phyloP scores from a whole-genome alignment of 1,140 invertebrate genomes.

The Scaptomyza montana region DNA sequence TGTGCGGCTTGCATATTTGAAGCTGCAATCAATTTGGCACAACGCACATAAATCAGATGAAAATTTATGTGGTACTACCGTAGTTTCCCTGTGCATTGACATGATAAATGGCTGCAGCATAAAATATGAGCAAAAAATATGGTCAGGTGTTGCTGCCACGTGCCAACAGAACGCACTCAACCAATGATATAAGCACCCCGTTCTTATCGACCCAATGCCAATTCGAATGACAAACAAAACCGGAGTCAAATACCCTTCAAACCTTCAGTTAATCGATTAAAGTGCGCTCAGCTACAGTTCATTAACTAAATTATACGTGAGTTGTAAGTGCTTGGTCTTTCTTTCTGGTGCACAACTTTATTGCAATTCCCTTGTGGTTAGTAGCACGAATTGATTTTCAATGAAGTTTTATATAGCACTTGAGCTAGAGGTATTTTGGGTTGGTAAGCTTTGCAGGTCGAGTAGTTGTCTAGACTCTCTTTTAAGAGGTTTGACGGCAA shows the following conservation, averaged over 20 bases:
- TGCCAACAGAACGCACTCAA: conserved; percentile 41
- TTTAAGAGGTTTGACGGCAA: conserved; percentile 27
- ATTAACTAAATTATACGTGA: conserved; percentile 49
- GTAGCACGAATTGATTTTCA: conserved; percentile 50
- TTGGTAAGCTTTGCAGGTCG: background rate
- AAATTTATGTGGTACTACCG: conserved; percentile 35
- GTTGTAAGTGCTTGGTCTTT: conserved; percentile 23
- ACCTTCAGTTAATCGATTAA: conserved; percentile 45
- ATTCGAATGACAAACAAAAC: conserved; percentile 54
- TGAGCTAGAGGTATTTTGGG: background rate
- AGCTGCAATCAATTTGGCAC: conserved; percentile 55
- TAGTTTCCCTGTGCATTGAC: conserved; percentile 20
- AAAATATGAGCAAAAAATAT: conserved; percentile 33
- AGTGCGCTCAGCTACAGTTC: conserved; percentile 43
- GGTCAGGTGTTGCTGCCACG: conserved; percentile 63
- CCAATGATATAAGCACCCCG: conserved; percentile 46
- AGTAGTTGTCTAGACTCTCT: conserved; percentile 44
- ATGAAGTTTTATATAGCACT: conserved; percentile 40
- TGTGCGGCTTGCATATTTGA: background rate
- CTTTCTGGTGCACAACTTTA: background rate
- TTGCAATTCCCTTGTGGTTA: conserved; percentile 9
- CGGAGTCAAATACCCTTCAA: background rate
- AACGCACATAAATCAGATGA: conserved; percentile 61
- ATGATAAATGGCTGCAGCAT: conserved; percentile 63
- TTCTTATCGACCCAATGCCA: conserved; percentile 2